A percentile compares a stretch with the other conserved stretches of the same genome.
phyloP scores from a whole-genome alignment of 2,113 vertebrate genomes.

The Felis catus region DNA sequence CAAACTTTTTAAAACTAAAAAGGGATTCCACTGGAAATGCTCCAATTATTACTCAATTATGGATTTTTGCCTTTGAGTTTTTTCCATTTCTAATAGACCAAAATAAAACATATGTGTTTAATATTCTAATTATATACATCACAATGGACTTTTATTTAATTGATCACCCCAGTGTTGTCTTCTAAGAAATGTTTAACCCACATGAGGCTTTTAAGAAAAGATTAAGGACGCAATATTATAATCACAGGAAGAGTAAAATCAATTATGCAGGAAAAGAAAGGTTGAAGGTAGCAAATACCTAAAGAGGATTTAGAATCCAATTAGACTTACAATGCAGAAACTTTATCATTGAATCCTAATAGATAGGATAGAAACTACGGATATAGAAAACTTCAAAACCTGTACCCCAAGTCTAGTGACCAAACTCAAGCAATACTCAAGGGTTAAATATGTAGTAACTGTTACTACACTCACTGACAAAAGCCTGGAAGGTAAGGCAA shows the following conservation, averaged over 20 bases:
- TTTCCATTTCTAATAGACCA: neutral
- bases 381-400: neutral
- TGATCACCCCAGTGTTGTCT: neutral
- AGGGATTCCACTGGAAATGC: neutral
- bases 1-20: neutral
- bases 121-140: neutral
- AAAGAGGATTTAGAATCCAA: neutral
- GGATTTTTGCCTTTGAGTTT: neutral
- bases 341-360: neutral
- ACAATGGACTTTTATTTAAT: neutral
- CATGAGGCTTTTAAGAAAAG: slow-evolving; percentile 13
- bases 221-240: neutral
- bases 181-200: neutral
- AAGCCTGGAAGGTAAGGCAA: neutral
- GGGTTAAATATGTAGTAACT: neutral
- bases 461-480: neutral
- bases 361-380: neutral
- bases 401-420: neutral
- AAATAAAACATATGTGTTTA: neutral
- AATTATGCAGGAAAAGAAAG: neutral
- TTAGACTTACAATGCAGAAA: neutral
- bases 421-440: neutral
- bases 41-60: neutral
- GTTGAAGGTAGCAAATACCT: neutral
- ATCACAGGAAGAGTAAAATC: neutral